Evolutionary conservation across 2,797 vertebrate genomes (phyloP).

Genomic region (Argya squamiceps): DNA sequence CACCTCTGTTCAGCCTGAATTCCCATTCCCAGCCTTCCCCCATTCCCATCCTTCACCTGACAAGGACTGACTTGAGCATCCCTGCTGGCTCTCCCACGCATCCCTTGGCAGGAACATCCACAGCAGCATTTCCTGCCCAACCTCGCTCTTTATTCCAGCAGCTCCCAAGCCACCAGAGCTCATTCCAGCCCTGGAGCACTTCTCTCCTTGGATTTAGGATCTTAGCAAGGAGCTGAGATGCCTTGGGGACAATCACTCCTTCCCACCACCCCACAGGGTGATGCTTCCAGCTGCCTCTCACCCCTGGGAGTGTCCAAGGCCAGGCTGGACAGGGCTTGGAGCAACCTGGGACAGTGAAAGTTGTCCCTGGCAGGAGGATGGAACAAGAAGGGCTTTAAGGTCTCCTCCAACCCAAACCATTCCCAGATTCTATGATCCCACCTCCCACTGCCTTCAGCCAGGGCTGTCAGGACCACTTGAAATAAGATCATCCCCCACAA

Average conservation of each 20-base stretch:
- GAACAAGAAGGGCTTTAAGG: accelerated
- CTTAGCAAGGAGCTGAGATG: neutral
- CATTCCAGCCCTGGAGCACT: neutral
- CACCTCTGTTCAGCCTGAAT: accelerated
- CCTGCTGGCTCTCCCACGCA: neutral
- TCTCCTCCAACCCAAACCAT: neutral
- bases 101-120: neutral
- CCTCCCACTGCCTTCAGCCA: neutral
- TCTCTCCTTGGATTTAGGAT: neutral
- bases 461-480: accelerated
- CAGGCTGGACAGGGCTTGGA: neutral
- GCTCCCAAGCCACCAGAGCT: neutral
- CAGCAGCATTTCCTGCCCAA: neutral
- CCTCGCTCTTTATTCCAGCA: neutral
- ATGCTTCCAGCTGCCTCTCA: neutral
- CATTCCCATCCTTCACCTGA: neutral
- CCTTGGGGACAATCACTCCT: neutral
- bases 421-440: neutral
- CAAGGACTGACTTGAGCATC: neutral
- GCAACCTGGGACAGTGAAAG: neutral
- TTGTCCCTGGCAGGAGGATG: neutral
- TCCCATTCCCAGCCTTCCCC: neutral
- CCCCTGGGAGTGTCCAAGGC: neutral
- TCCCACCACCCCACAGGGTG: neutral
- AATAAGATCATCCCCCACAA: neutral